Percentiles rank a stretch among this genome's conserved stretches.
phyloP scores from a whole-genome alignment of 2,888 invertebrate species.

The Tiliacea aurago region DNA sequence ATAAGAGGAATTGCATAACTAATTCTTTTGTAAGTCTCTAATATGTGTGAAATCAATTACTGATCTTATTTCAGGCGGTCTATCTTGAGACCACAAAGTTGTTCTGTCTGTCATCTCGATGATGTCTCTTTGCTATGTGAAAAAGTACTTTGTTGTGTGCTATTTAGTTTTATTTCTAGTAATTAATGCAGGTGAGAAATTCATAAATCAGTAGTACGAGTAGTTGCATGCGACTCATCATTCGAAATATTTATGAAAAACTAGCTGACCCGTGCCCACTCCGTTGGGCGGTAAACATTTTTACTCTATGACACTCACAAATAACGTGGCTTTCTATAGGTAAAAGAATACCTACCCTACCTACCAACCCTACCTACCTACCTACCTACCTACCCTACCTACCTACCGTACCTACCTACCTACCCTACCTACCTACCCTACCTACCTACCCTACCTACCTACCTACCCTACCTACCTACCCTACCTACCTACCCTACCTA shows the following conservation, averaged over 20 bases:
- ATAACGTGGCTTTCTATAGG: too few relatives aligned
- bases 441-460: too few relatives aligned
- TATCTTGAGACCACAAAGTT: neutral
- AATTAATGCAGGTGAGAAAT: constrained; percentile 45
- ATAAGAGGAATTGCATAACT: constrained; percentile 46
- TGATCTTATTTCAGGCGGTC: constrained; percentile 52
- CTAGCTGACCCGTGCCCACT: too few relatives aligned
- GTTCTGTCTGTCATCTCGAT: constrained; percentile 11
- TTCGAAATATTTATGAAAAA: neutral
- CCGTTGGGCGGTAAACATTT: too few relatives aligned
- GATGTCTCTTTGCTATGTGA: constrained; percentile 43
- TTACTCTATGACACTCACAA: too few relatives aligned
- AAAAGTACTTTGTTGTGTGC: constrained; percentile 12
- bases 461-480: too few relatives aligned
- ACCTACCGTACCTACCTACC: too few relatives aligned
- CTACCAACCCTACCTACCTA: too few relatives aligned
- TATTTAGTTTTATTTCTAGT: constrained; percentile 33
- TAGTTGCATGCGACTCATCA: neutral
- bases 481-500: too few relatives aligned
- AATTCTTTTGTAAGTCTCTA: constrained; percentile 31
- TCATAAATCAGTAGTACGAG: neutral
- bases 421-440: too few relatives aligned
- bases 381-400: too few relatives aligned
- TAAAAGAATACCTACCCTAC: too few relatives aligned
- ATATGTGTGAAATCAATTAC: constrained; percentile 63